Conservation (phyloP, 2,113 vertebrate species). For the human region GRCh38 chr14:103128001-103128500, state of each 20-base stretch:
- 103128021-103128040: neutral
- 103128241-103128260: neutral
- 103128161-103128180: rapidly evolving
- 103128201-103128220: neutral
- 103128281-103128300: rapidly evolving
- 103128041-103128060: neutral
- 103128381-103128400: neutral
- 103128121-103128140: too few relatives aligned
- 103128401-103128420: neutral
- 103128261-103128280: rapidly evolving
- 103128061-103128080: neutral
- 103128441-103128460: neutral
- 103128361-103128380: neutral
- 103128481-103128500: rapidly evolving
- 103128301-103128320: neutral
- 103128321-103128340: neutral
- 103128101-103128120: neutral
- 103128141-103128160: neutral
- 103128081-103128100: rapidly evolving
- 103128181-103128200: neutral
- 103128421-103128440: rapidly evolving
- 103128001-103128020: neutral
- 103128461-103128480: neutral
- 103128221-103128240: neutral
- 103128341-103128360: neutral